Evolutionary conservation across 2,888 invertebrate genomes (phyloP), one percentile per base, ranked within the genome.

Genomic region (Ormia ochracea): DNA sequence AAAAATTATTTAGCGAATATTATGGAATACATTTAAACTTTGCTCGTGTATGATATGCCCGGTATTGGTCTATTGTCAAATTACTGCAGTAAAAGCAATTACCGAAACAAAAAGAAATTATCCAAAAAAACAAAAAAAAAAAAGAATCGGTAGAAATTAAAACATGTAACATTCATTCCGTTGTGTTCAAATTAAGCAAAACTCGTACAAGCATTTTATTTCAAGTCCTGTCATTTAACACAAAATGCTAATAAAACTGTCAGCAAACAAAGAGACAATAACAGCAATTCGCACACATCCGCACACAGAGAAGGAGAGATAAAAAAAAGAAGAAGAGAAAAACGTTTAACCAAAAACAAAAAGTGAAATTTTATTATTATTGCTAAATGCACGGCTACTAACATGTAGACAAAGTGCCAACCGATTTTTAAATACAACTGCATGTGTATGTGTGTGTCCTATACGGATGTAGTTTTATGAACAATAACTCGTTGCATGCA

Each of bases 241-340:
- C 72, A 80, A 76, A 80, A 80, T 80, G 76, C 80, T 76, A 80
- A 80, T 80, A 80, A 80, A 80, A 80, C 80, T 80, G 80, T 80
- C 80, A 80, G 72, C 80, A 76, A 72, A 66, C 66, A 66, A 61
- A 50, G 48, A 33, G 54, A 58, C 69, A 70, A 56, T 31, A 70
- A 12, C 61, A 76, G n/a, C 45, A 48, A 23, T 36, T 48, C 10
- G 19, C 23, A 12, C 72, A 31, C 23, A 26, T 4, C 38, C n/a
- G 12, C n/a, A 1, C 17, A 4, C 65, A 65, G 26, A 23, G 2
- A 14, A 36, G n/a, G 36, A 31, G 10, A 38, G 28, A 12, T 19
- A 14, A 38, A 4, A 1, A 36, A 10, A 43, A 33, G 1, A 56
- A 66, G 4, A 33, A 50, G n/a, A 23, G 36, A 50, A n/a, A n/a